Evolutionary conservation across 2,797 vertebrate species (phyloP).

Genomic region (Galagoides demidoff): DNA sequence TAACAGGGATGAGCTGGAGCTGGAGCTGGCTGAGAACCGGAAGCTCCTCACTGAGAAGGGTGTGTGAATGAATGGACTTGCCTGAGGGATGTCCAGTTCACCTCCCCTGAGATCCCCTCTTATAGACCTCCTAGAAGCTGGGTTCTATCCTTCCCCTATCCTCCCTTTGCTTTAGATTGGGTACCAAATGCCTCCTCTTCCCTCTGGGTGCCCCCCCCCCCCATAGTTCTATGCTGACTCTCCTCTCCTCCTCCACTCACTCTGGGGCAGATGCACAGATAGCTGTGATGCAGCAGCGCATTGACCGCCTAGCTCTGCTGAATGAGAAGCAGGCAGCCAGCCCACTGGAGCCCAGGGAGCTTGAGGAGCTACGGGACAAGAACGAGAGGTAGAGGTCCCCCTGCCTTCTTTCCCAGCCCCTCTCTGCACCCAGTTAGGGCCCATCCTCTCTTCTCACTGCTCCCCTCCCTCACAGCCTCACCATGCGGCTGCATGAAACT

Average conservation of each 20-base stretch:
- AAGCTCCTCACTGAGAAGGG: conserved; percentile 91
- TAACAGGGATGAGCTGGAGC: conserved; percentile 92
- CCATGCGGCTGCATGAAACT: conserved; percentile 91
- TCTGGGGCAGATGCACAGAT: conserved; percentile 88
- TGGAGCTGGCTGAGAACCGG: conserved; percentile 89
- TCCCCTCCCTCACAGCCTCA: conserved; percentile 86
- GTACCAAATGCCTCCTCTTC: too few species aligned
- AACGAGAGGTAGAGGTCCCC: conserved; percentile 87
- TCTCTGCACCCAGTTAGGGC: rapidly evolving
- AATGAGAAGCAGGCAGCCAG: conserved; percentile 87
- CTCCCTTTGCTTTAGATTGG: background rate
- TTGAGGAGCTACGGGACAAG: conserved; percentile 90
- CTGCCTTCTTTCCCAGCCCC: background rate
- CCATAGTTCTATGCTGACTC: background rate
- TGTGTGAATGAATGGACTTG: background rate
- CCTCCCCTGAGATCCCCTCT: background rate
- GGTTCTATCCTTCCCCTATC: background rate
- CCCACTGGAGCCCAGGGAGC: conserved; percentile 85
- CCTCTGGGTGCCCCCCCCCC: background rate
- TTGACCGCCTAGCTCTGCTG: conserved; percentile 90
- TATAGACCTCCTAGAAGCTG: background rate
- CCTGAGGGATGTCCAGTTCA: background rate
- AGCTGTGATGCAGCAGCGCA: conserved; percentile 90
- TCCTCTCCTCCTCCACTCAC: background rate
- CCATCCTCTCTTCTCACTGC: background rate